phyloP scores from a whole-genome alignment of 2,888 invertebrate species.

The Opisthograptis luteolata region DNA sequence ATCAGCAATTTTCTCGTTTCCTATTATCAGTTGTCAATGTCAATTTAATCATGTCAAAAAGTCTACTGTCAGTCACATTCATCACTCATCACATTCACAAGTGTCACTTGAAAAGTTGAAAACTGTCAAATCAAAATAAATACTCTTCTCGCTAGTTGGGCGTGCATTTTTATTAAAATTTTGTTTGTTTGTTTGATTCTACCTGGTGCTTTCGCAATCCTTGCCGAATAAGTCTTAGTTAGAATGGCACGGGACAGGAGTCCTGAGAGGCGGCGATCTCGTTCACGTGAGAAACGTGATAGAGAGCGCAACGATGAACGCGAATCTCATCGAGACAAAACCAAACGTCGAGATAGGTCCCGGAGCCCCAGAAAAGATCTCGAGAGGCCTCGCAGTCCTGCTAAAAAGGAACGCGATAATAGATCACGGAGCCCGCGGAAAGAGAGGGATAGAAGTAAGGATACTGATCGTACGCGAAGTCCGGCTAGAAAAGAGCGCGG shows the following conservation, averaged over 20 bases:
- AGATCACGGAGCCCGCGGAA: slow-evolving; percentile 42
- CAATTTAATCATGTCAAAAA: too few relatives aligned
- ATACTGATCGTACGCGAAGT: slow-evolving; percentile 45
- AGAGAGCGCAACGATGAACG: slow-evolving; percentile 74
- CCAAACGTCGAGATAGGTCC: slow-evolving; percentile 69
- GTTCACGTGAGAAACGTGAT: slow-evolving; percentile 73
- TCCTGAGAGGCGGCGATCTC: slow-evolving; percentile 73
- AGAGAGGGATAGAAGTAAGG: slow-evolving; percentile 41
- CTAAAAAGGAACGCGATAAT: slow-evolving; percentile 61
- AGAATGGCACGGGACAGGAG: slow-evolving; percentile 71
- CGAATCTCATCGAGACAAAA: slow-evolving; percentile 70
- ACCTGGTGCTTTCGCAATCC: not conserved
- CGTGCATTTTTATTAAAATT: too few relatives aligned
- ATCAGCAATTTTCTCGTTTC: too few relatives aligned
- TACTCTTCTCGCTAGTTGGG: too few relatives aligned
- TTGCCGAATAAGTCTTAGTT: too few relatives aligned
- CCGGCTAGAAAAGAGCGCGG: slow-evolving; percentile 60
- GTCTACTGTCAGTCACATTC: too few relatives aligned
- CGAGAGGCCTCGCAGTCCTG: slow-evolving; percentile 65
- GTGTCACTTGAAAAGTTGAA: too few relatives aligned
- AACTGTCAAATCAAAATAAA: too few relatives aligned
- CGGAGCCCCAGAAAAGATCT: slow-evolving; percentile 67
- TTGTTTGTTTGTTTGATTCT: too few relatives aligned
- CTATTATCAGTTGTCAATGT: too few relatives aligned
- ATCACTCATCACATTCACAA: too few relatives aligned